Percentiles rank a stretch among this genome's conserved stretches.
These are phyloP conservation scores for Heliothis peltigera DNA, from an alignment of 2,888 invertebrate genomes.

Conservation along the genomic window DNA sequence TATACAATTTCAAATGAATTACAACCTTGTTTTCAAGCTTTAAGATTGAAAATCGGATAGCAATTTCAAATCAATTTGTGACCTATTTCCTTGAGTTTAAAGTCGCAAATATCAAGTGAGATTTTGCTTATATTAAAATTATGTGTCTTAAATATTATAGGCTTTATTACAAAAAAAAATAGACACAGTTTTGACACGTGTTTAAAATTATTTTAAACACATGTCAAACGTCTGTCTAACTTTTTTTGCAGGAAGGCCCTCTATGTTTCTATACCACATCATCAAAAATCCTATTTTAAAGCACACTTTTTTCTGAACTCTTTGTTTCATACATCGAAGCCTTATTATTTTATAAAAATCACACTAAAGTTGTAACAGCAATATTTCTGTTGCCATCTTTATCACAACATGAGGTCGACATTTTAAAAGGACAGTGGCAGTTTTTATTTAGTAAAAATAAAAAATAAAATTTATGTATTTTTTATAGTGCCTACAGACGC, in stretches of 20 bases:
- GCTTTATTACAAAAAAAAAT: neutral
- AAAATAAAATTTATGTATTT: neutral
- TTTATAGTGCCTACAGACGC: neutral
- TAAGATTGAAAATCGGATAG: conserved; percentile 13
- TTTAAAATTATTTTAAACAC: no score
- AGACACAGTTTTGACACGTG: no score
- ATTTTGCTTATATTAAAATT: conserved; percentile 26
- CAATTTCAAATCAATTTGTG: conserved; percentile 4
- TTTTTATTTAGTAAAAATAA: neutral
- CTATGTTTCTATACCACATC: no score
- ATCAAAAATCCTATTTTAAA: no score
- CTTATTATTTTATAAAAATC: no score
- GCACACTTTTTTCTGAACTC: no score
- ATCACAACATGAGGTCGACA: conserved; percentile 1
- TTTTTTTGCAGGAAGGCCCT: no score
- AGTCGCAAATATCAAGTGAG: conserved; percentile 20
- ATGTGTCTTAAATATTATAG: conserved; percentile 12
- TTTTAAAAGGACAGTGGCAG: neutral
- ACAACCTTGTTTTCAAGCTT: no score
- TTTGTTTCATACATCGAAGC: no score
- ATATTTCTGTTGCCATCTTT: neutral
- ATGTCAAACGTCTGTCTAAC: no score
- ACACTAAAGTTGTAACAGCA: neutral
- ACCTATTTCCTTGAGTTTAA: conserved; percentile 5
- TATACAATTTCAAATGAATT: no score